phyloP scores from a whole-genome alignment of 2,797 vertebrate genomes.

The Crenuchus spilurus region DNA sequence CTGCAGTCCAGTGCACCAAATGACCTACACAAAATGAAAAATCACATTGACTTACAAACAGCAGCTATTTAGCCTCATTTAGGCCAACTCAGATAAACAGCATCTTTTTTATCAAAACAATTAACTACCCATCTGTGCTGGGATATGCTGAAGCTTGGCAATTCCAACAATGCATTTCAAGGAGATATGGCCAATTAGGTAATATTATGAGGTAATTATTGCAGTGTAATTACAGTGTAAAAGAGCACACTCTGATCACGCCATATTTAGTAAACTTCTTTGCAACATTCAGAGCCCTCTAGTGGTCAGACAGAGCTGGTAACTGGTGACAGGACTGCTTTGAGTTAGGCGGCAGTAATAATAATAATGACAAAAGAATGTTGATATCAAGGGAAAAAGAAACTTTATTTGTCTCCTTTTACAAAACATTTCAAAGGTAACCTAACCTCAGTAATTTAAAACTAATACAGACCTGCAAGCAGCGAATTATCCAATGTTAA shows the following conservation, averaged over 20 bases:
- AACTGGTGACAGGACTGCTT: neutral
- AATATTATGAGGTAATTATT: neutral
- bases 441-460: conserved; percentile 69
- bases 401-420: conserved; percentile 75
- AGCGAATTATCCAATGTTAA: conserved; percentile 68
- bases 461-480: conserved; percentile 69
- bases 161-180: conserved; percentile 8
- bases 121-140: conserved; percentile 3
- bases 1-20: neutral
- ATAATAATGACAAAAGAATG: neutral
- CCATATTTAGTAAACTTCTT: conserved; percentile 12
- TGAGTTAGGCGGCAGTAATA: neutral
- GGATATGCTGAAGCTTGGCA: neutral
- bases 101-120: no score
- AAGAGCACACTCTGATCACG: neutral
- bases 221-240: conserved; percentile 19
- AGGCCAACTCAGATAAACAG: conserved; percentile 7
- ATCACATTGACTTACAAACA: neutral
- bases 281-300: conserved; percentile 51
- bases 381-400: conserved; percentile 68
- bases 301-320: conserved; percentile 37
- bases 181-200: neutral
- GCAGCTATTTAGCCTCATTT: conserved; percentile 25
- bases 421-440: conserved; percentile 80
- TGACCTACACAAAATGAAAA: neutral